These are phyloP conservation scores for Brachyptera risi DNA, from an alignment of 2,888 invertebrate species.

Conservation along the genomic window DNA sequence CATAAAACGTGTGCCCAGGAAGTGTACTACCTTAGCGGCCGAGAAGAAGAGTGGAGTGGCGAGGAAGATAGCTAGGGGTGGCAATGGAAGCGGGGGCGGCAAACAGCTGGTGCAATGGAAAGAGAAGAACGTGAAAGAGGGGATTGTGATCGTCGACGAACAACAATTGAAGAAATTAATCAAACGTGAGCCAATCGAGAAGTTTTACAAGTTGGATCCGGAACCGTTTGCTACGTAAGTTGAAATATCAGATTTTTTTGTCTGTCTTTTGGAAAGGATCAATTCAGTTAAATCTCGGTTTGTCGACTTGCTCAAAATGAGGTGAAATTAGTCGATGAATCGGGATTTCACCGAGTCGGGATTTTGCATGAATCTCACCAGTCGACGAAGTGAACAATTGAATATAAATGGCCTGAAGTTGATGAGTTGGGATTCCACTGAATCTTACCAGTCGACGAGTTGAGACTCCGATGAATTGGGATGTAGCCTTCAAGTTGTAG, in stretches of 20 bases:
- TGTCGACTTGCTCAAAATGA: no score
- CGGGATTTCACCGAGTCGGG: no score
- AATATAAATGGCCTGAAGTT: no score
- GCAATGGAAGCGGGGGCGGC: neutral
- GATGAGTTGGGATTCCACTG: no score
- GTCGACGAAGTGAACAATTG: no score
- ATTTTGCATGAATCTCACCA: no score
- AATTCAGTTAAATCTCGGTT: no score
- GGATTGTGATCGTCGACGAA: conserved; percentile 48
- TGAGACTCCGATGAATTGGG: no score
- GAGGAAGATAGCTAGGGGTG: neutral
- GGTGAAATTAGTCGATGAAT: no score
- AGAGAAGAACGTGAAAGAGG: conserved; percentile 48
- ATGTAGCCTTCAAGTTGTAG: no score
- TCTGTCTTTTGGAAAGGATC: no score
- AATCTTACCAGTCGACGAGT: no score
- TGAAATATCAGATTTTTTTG: neutral
- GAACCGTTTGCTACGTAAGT: conserved; percentile 51
- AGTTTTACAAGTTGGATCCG: conserved; percentile 49
- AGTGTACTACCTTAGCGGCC: neutral
- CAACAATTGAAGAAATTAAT: conserved; percentile 47
- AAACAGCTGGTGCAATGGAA: conserved; percentile 45
- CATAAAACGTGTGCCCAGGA: conserved; percentile 4
- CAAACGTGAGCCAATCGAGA: conserved; percentile 50
- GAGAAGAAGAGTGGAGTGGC: conserved; percentile 24